Evolutionary conservation across 2,113 vertebrate species (phyloP), one percentile per base, ranked within the genome.

Genomic region (Synodontis membranacea): DNA sequence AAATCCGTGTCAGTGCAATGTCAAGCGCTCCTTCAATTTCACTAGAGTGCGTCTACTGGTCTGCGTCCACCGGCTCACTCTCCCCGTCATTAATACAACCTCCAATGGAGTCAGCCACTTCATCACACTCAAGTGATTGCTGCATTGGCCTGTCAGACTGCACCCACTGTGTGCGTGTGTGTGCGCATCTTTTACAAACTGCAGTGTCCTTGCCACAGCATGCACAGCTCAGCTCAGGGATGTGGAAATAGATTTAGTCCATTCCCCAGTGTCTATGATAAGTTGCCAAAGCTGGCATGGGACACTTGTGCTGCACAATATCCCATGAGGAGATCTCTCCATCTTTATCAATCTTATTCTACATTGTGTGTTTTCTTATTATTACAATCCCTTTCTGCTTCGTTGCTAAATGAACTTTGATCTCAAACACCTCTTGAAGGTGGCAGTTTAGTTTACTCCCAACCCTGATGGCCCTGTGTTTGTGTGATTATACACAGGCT

Each of bases 111-210:
- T 83, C 88, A 83, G 70, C 83, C 89, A 85, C 86, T 90, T 90
- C 87, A 90, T 92, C 89, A 89, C 70, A 46, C 80, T 84, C 56
- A 66, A 85, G 90, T 89, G 88, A 91, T 91, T 87, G 85, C 84
- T 84, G 83, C 84, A 86, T 82, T 44, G 82, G 84, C 78, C 88
- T n/a, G 75, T 85, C 48, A 54, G 83, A 79, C 83, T 52, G 76
- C 80, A 31, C 75, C 64, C 62, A 54, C 58, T 50, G 60, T 78
- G 50, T 62, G 81, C 74, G 84, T 25, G 75, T 60, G 62, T 64
- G 84, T 52, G 74, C 37, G 86, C 50, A 86, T 80, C 84, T 87
- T 66, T 66, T 86, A 85, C 84, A 83, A 85, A 80, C 88, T 88
- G 83, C 88, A 88, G 80, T 89, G 88, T 89, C 88, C 88, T 88